These are phyloP conservation scores for Panagrolaimus sp. DNA, from an alignment of 1,140 invertebrate species.

Conservation along the genomic window DNA sequence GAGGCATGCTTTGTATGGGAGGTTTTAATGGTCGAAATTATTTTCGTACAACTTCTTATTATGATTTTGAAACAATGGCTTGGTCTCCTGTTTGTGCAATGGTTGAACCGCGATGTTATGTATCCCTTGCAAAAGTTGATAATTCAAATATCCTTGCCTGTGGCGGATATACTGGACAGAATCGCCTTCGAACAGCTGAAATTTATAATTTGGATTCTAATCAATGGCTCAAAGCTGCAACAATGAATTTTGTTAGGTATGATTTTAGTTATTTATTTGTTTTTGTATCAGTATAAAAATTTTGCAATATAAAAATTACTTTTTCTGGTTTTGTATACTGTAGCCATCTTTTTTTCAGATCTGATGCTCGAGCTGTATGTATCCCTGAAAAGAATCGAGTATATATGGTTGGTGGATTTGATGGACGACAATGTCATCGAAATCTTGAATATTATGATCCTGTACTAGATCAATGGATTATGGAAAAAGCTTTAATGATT, in stretches of 20 bases:
- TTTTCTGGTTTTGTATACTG: neutral
- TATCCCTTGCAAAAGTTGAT: constrained; percentile 19
- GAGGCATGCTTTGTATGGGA: constrained; percentile 23
- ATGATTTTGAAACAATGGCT: constrained; percentile 23
- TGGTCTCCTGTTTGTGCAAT: constrained; percentile 24
- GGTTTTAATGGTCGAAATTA: constrained; percentile 32
- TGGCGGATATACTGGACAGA: constrained; percentile 26
- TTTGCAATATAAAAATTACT: too few relatives aligned
- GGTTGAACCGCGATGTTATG: constrained; percentile 30
- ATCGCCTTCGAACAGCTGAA: constrained; percentile 21
- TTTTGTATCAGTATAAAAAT: too few relatives aligned
- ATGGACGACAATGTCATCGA: constrained; percentile 23
- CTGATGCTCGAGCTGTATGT: constrained; percentile 14
- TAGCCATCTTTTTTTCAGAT: neutral
- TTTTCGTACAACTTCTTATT: neutral
- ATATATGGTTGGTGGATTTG: constrained; percentile 36
- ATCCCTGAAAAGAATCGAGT: neutral
- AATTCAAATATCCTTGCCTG: constrained; percentile 23
- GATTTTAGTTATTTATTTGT: too few relatives aligned
- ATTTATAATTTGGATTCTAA: constrained; percentile 24
- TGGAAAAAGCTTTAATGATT: neutral
- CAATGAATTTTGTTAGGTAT: constrained; percentile 31
- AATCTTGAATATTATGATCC: constrained; percentile 33
- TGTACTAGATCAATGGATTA: constrained; percentile 17
- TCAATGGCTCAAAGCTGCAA: constrained; percentile 14